Percentiles rank a stretch among this genome's conserved stretches.
phyloP scores from a whole-genome alignment of 2,113 vertebrate species.

The Indri indri region DNA sequence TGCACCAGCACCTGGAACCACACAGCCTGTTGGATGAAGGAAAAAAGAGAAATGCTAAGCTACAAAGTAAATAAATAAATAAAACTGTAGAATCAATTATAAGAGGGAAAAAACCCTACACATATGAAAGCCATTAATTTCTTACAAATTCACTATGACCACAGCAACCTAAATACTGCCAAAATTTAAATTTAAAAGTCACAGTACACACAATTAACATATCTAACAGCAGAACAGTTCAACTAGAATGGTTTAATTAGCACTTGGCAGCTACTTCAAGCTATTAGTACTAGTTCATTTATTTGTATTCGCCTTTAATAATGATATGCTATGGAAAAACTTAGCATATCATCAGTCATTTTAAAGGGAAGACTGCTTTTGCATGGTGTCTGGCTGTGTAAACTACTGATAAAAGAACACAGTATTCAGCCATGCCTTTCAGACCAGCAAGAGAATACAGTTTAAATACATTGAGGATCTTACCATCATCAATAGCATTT shows the following conservation, averaged over 20 bases:
- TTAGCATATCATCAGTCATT: slow-evolving; percentile 30
- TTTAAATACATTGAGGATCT: not conserved
- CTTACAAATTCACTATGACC: not conserved
- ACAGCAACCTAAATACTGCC: not conserved
- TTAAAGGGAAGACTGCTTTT: slow-evolving; percentile 33
- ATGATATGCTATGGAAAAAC: not conserved
- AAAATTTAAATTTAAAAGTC: not conserved
- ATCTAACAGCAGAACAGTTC: not conserved
- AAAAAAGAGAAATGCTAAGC: not conserved
- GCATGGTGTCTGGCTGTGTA: slow-evolving; percentile 59
- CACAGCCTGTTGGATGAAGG: slow-evolving; percentile 85
- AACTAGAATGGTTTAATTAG: not conserved
- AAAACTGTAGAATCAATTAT: not conserved
- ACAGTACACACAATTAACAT: not conserved
- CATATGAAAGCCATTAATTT: not conserved
- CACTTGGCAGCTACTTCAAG: not conserved
- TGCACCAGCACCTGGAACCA: slow-evolving; percentile 93
- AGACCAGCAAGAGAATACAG: not conserved
- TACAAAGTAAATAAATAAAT: not conserved
- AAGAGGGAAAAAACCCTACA: not conserved
- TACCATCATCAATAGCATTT: slow-evolving; percentile 98
- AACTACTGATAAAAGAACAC: not conserved
- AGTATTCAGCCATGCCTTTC: slow-evolving; percentile 63
- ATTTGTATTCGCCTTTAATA: slow-evolving; percentile 36
- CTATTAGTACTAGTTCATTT: fast-evolving